Evolutionary conservation across 2,888 invertebrate genomes (phyloP).

Genomic region (Peribatodes rhomboidaria): DNA sequence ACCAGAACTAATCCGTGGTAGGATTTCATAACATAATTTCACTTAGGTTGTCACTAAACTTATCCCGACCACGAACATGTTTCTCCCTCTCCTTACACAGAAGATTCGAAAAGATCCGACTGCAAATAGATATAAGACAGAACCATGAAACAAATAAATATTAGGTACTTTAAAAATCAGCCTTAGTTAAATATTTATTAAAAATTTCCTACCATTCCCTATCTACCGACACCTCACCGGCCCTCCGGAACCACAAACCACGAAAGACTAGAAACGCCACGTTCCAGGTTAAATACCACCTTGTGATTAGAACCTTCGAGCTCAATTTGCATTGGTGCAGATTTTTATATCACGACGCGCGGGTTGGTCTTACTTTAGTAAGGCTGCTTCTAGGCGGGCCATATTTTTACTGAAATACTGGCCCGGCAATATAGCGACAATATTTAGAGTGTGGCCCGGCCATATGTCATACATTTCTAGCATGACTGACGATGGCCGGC

Average conservation of each 20-base stretch:
- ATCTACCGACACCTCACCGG: constrained; percentile 54
- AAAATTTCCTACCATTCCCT: constrained; percentile 67
- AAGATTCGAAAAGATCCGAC: constrained; percentile 30
- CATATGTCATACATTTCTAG: too few species aligned
- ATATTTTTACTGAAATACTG: too few species aligned
- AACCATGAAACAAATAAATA: constrained; percentile 58
- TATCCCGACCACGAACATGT: background rate
- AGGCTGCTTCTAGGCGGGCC: too few species aligned
- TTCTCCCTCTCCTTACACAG: background rate
- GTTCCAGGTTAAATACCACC: constrained; percentile 9
- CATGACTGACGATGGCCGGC: too few species aligned
- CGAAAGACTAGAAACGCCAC: constrained; percentile 47
- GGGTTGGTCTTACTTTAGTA: background rate
- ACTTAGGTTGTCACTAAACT: background rate
- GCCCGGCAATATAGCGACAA: too few species aligned
- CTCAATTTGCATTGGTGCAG: background rate
- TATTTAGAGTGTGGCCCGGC: too few species aligned
- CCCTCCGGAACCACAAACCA: constrained; percentile 46
- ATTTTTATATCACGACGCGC: background rate
- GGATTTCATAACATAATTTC: background rate
- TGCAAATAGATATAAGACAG: constrained; percentile 26
- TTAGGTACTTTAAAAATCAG: constrained; percentile 71
- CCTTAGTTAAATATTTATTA: constrained; percentile 67
- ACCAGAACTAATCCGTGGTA: background rate
- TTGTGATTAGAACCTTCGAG: too few species aligned